These are phyloP conservation scores for Acronicta leporina DNA, from an alignment of 2,888 invertebrate genomes.

Conservation along the genomic window DNA sequence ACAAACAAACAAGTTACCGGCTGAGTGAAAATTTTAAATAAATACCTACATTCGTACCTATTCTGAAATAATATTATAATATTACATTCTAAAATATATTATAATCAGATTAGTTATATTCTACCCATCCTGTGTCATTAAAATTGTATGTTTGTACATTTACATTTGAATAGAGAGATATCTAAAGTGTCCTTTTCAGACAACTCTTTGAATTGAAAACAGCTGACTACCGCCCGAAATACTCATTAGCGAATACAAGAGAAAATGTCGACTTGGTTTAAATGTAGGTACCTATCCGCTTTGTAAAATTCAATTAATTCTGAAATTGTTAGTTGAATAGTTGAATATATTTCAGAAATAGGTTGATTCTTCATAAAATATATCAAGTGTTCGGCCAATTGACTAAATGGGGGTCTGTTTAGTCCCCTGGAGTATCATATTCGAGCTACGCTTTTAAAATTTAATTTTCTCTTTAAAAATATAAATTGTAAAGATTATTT, in stretches of 20 bases:
- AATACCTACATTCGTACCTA: no score
- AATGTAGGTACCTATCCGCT: conserved; percentile 14
- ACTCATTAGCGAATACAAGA: conserved; percentile 18
- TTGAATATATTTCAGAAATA: not conserved
- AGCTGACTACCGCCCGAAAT: not conserved
- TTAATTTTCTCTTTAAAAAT: no score
- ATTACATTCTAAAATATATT: no score
- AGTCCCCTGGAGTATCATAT: no score
- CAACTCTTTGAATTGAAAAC: not conserved
- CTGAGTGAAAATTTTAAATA: no score
- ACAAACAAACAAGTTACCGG: no score
- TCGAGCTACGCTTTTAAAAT: no score
- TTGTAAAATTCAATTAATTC: conserved; percentile 13
- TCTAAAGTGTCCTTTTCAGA: conserved; percentile 1
- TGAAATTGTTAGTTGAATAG: no score
- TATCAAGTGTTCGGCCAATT: not conserved
- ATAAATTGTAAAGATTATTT: no score
- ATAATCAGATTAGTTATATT: not conserved
- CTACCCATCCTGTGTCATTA: not conserved
- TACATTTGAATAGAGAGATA: conserved; percentile 1
- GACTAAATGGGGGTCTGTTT: not conserved
- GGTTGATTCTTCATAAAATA: no score
- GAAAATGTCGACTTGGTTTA: conserved; percentile 11
- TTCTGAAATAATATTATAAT: no score
- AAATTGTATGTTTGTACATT: not conserved